A percentile compares a stretch with the other conserved stretches of the same genome.
Evolutionary conservation across 53 echinoderm and acorn worm species (phyloP).

Genomic region (Stichopus horrens): DNA sequence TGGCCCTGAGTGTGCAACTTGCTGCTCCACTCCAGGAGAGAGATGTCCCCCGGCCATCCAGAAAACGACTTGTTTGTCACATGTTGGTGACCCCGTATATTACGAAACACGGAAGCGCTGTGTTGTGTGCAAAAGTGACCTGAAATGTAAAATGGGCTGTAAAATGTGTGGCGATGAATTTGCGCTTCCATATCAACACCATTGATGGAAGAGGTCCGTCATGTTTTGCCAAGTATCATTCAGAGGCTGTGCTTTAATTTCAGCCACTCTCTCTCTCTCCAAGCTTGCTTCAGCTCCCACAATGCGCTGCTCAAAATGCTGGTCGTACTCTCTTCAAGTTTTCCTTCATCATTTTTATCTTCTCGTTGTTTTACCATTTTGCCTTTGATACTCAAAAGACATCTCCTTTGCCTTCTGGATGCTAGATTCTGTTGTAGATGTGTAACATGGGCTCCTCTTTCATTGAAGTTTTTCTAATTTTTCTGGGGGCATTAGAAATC

Average conservation of each 20-base stretch:
- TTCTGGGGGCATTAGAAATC: too few relatives aligned
- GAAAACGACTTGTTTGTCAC: neutral
- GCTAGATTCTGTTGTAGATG: too few relatives aligned
- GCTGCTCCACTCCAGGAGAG: neutral
- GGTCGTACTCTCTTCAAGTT: neutral
- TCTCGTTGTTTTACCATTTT: slow-evolving; percentile 3
- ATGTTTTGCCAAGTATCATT: slow-evolving; percentile 1
- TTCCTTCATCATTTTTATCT: neutral
- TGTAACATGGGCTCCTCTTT: too few relatives aligned
- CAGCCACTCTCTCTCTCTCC: neutral
- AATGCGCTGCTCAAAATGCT: neutral
- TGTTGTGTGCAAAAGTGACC: neutral
- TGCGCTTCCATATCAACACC: neutral
- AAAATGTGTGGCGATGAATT: neutral
- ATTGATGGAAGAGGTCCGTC: neutral
- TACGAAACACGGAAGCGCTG: neutral
- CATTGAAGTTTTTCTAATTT: too few relatives aligned
- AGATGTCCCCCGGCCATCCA: neutral
- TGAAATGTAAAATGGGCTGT: neutral
- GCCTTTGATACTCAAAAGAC: slow-evolving; percentile 4
- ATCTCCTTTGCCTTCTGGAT: neutral
- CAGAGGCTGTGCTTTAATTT: neutral
- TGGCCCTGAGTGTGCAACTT: neutral
- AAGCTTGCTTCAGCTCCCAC: neutral
- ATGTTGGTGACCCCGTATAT: neutral